phyloP scores from a whole-genome alignment of 2,888 invertebrate species.

The Cephalotes varians region DNA sequence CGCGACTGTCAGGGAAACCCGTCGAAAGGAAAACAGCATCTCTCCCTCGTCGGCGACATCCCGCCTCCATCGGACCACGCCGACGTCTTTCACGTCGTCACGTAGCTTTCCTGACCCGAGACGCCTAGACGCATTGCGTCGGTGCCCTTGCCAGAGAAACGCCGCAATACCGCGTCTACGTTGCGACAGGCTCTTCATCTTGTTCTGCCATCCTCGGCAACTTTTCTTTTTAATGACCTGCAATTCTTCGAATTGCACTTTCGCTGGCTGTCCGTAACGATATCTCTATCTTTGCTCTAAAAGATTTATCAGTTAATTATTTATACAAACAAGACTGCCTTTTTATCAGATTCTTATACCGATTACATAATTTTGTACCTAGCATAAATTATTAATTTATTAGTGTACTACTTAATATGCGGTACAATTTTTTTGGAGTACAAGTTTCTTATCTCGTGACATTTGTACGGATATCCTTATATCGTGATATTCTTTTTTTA shows the following conservation, averaged over 20 bases:
- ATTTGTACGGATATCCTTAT: neutral
- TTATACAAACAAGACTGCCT: neutral
- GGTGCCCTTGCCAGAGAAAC: constrained; percentile 77
- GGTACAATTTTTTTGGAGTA: neutral
- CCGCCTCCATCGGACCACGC: neutral
- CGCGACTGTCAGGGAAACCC: constrained; percentile 2
- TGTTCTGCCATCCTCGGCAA: neutral
- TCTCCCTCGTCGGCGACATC: neutral
- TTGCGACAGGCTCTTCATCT: constrained; percentile 27
- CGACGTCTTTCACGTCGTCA: constrained; percentile 35
- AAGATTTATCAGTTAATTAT: neutral
- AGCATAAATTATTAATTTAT: neutral
- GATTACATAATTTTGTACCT: neutral
- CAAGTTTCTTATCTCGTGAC: neutral
- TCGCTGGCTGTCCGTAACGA: neutral
- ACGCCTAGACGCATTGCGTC: constrained; percentile 80
- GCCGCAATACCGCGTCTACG: constrained; percentile 68
- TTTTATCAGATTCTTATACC: neutral
- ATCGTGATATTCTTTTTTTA: no score
- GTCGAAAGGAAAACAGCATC: constrained; percentile 22
- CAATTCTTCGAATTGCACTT: neutral
- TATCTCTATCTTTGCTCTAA: neutral
- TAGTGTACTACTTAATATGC: neutral
- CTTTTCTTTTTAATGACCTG: neutral
- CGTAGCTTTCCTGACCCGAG: constrained; percentile 45